Conservation (phyloP, 2,888 invertebrate genomes). For the Meteorus colon region DNA sequence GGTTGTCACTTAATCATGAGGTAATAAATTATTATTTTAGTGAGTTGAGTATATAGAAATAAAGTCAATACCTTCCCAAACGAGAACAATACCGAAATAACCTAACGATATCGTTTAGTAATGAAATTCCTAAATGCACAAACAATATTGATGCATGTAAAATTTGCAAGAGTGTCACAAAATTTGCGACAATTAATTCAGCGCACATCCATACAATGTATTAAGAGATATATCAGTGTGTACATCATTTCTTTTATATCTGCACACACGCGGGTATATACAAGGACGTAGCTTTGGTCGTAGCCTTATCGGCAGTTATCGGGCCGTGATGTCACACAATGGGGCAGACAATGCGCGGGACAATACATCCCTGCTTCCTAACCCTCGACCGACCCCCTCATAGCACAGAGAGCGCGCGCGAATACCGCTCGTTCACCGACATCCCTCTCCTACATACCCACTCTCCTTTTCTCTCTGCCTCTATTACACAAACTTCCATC, state of each 20-base stretch:
- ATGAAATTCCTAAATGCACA: too few species aligned
- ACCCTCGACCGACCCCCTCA: conserved; percentile 56
- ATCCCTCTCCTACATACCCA: conserved; percentile 45
- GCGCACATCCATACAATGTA: conserved; percentile 5
- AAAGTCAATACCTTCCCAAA: too few species aligned
- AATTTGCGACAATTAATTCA: background rate
- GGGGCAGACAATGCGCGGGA: conserved; percentile 72
- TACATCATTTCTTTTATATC: conserved; percentile 52
- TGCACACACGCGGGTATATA: conserved; percentile 46
- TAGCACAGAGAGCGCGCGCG: conserved; percentile 32
- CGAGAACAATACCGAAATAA: too few species aligned
- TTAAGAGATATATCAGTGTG: conserved; percentile 30
- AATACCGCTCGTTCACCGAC: conserved; percentile 36
- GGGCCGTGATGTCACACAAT: conserved; percentile 74
- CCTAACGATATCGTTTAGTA: too few species aligned
- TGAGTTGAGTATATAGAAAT: conserved; percentile 53
- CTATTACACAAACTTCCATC: conserved; percentile 44
- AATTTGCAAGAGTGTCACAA: background rate
- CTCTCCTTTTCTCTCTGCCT: conserved; percentile 51
- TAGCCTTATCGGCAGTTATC: conserved; percentile 73
- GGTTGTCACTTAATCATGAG: conserved; percentile 52
- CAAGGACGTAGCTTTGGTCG: conserved; percentile 63
- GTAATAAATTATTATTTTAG: conserved; percentile 48
- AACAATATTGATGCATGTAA: background rate
- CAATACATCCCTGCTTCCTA: conserved; percentile 68